Conservation (phyloP, 1,140 invertebrate genomes). For the Littorina saxatilis region DNA sequence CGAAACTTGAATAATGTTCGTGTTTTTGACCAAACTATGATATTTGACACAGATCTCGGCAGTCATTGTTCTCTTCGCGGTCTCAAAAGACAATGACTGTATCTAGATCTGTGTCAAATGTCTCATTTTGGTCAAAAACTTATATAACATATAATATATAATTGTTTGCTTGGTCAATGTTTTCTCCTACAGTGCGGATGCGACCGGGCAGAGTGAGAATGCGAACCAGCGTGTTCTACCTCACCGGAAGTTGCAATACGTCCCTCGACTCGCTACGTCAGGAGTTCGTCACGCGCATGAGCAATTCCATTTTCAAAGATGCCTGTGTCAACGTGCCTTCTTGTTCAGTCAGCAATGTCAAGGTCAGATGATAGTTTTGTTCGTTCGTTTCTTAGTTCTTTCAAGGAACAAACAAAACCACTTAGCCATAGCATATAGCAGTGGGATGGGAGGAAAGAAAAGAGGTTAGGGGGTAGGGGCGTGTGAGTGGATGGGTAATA, state of each 20-base stretch:
- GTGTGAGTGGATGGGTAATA: background rate
- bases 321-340: slow-evolving; percentile 9
- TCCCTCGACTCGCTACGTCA: background rate
- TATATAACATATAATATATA: no score
- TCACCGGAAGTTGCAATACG: background rate
- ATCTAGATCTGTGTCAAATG: no score
- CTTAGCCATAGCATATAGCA: background rate
- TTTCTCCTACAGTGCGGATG: background rate
- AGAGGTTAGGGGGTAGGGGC: background rate
- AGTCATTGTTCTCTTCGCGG: background rate
- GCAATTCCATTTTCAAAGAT: slow-evolving; percentile 10
- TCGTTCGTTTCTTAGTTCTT: background rate
- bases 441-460: background rate
- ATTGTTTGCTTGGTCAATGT: background rate
- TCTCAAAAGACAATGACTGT: no score
- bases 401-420: background rate
- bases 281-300: background rate
- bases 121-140: no score
- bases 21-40: no score
- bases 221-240: background rate
- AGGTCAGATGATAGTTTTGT: background rate
- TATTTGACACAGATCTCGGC: no score
- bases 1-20: no score
- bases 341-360: background rate
- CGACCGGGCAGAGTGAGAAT: background rate